These are phyloP conservation scores for Psilanteris sp. DNA, from an alignment of 1,140 invertebrate genomes.

Conservation along the genomic window DNA sequence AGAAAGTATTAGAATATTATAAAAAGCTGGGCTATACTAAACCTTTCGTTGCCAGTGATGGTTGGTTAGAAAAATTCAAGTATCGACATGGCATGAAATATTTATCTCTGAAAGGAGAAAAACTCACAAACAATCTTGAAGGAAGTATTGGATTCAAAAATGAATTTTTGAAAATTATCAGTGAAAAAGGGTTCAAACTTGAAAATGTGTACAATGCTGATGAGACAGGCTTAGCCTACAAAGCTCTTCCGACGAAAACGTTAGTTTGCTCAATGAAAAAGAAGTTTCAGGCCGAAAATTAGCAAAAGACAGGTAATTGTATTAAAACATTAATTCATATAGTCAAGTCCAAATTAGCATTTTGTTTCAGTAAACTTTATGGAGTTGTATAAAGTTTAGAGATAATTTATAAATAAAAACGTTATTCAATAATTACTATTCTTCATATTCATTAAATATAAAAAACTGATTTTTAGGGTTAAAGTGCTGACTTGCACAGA, in stretches of 20 bases:
- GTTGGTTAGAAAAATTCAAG: constrained; percentile 69
- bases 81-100: constrained; percentile 66
- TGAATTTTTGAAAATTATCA: no score
- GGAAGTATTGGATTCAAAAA: constrained; percentile 15
- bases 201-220: constrained; percentile 73
- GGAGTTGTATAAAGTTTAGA: background rate
- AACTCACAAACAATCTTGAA: constrained; percentile 27
- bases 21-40: constrained; percentile 53
- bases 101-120: constrained; percentile 37
- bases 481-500: constrained; percentile 13
- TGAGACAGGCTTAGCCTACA: constrained; percentile 74
- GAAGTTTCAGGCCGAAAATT: constrained; percentile 13
- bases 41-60: constrained; percentile 67
- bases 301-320: constrained; percentile 28
- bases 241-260: constrained; percentile 69
- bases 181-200: constrained; percentile 7
- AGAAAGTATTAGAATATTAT: constrained; percentile 44
- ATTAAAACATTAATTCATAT: no score
- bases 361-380: constrained; percentile 1
- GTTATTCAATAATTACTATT: no score
- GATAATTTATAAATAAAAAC: no score
- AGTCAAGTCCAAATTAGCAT: no score
- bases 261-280: constrained; percentile 34
- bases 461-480: constrained; percentile 4
- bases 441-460: background rate